A percentile compares a stretch with the other conserved stretches of the same genome.
Conservation (phyloP, 2,888 invertebrate genomes). For the Phalera bucephala region DNA sequence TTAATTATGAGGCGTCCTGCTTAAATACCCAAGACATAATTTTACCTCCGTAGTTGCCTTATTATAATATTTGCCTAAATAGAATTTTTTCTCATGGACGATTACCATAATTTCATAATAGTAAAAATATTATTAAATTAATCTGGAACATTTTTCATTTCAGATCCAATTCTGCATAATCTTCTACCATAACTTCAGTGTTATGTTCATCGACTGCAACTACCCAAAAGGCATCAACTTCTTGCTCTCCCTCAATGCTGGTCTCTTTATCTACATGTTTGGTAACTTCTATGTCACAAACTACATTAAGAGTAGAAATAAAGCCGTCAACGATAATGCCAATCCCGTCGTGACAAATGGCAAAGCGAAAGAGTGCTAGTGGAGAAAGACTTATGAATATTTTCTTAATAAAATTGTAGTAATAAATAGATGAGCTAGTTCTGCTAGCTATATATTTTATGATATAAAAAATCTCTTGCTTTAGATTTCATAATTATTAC, state of each 20-base stretch:
- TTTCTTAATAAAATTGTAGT: neutral
- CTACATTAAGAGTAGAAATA: constrained; percentile 72
- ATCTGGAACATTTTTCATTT: too few species aligned
- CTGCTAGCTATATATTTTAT: neutral
- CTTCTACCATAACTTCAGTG: constrained; percentile 86
- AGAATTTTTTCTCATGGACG: too few species aligned
- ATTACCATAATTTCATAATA: too few species aligned
- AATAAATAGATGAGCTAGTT: neutral
- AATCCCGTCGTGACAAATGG: constrained; percentile 2
- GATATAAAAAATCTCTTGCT: neutral
- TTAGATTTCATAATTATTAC: neutral
- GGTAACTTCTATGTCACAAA: constrained; percentile 88
- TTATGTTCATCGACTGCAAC: constrained; percentile 87
- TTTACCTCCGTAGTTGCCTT: too few species aligned
- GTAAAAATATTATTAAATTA: too few species aligned
- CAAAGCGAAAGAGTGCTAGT: constrained; percentile 58
- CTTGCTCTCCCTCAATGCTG: constrained; percentile 86
- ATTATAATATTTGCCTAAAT: too few species aligned
- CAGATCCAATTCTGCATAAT: constrained; percentile 88
- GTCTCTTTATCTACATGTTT: constrained; percentile 90
- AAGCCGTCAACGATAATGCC: neutral
- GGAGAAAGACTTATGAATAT: constrained; percentile 10
- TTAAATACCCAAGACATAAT: too few species aligned
- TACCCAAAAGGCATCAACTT: constrained; percentile 87
- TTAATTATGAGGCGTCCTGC: too few species aligned